phyloP scores from a whole-genome alignment of 2,888 invertebrate species.

The Pyrrhia umbra region DNA sequence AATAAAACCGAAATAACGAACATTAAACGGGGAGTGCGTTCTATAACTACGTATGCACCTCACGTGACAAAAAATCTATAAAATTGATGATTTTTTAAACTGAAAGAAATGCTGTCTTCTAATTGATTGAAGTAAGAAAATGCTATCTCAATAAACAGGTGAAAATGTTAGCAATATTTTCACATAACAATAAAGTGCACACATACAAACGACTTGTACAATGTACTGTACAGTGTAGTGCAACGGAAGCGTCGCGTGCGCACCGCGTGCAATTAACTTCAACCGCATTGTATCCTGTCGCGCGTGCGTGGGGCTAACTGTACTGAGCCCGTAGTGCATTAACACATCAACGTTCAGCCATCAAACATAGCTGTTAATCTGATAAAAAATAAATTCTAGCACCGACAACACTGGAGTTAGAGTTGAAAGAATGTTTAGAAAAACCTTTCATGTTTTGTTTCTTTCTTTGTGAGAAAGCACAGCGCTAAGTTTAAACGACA shows the following conservation, averaged over 20 bases:
- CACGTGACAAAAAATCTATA: slow-evolving; percentile 9
- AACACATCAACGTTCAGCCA: slow-evolving; percentile 26
- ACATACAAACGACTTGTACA: slow-evolving; percentile 10
- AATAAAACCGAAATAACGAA: slow-evolving; percentile 59
- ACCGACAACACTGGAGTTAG: background rate
- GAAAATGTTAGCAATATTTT: background rate
- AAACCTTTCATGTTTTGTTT: no score
- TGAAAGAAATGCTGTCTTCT: no score
- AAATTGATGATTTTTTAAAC: background rate
- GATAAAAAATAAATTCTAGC: slow-evolving; percentile 5
- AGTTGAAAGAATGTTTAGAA: background rate
- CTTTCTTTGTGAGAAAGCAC: no score
- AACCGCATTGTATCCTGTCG: slow-evolving; percentile 77
- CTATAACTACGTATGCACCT: slow-evolving; percentile 30
- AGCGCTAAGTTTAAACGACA: no score
- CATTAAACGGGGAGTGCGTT: slow-evolving; percentile 36
- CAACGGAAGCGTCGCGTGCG: slow-evolving; percentile 74
- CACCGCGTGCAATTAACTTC: slow-evolving; percentile 74
- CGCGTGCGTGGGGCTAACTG: slow-evolving; percentile 67
- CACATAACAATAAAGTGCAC: slow-evolving; percentile 20
- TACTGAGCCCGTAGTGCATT: slow-evolving; percentile 49
- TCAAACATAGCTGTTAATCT: slow-evolving; percentile 1
- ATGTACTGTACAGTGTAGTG: slow-evolving; percentile 37
- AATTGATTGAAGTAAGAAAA: no score
- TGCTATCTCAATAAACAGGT: background rate